Evolutionary conservation across 2,797 vertebrate species (phyloP), one percentile per base, ranked within the genome.

Genomic region (Champsocephalus esox): DNA sequence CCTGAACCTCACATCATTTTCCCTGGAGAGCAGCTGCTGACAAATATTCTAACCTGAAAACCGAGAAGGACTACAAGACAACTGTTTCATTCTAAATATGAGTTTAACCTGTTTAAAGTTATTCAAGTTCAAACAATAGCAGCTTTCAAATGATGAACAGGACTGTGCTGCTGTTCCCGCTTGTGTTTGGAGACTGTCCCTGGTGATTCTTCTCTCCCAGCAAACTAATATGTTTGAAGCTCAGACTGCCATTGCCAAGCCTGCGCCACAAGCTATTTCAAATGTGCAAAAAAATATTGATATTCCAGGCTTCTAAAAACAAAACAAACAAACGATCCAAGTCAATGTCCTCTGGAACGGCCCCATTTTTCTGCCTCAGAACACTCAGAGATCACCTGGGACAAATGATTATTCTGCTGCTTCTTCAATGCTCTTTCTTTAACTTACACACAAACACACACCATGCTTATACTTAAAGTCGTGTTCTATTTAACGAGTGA

Each of bases 181-280:
- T 85, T 73, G 90, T 86, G 91, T 91, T 90, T 87, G 83, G 86
- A 92, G 83, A 88, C 17, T 11, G 75, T 93, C 94, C 91, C 92
- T 82, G 85, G 89, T 90, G 87, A 83, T 83, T 90, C 87, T 79
- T 59, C 76, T 91, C 90, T 90, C 82, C 85, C 78, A 84, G 88
- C 82, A 92, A 89, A 92, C 92, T 94, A 95, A 95, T 95, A 91
- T 93, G 92, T 95, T 93, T 94, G 92, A 94, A 93, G 93, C 90
- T 76, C 73, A 64, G 87, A 86, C 90, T 93, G 92, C 92, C 91
- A 93, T 87, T 81, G 75, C 92, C 90, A 92, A 91, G 88, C 82
- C 86, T 86, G 84, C 69, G 91, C 93, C 93, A 94, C 87, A 43
- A 95, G 93, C 92, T 85, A 91, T 94, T 94, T 92, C 90, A 92